Percentiles rank a stretch among this genome's conserved stretches.
These are phyloP conservation scores for Cyaniris semiargus DNA, from an alignment of 2,888 invertebrate species.

Conservation along the genomic window DNA sequence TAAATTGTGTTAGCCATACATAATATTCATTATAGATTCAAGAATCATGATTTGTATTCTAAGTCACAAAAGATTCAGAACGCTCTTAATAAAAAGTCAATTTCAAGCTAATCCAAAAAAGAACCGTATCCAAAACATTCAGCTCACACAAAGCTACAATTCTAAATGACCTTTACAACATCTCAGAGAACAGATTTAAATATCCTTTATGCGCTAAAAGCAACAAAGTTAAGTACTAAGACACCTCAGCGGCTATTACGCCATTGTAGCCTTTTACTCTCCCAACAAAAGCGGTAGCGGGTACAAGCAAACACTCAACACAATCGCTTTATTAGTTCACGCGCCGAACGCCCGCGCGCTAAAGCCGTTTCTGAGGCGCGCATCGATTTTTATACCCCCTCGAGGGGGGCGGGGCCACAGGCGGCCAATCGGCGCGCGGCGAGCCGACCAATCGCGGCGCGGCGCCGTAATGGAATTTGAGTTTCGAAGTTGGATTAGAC, in stretches of 20 bases:
- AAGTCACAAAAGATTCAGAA: too few relatives aligned
- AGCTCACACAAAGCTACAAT: background rate
- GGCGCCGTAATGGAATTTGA: conserved; percentile 77
- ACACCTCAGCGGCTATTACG: conserved; percentile 42
- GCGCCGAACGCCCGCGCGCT: conserved; percentile 66
- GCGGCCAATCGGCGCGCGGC: conserved; percentile 72
- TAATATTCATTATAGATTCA: too few relatives aligned
- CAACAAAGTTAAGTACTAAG: conserved; percentile 37
- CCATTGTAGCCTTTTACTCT: conserved; percentile 6
- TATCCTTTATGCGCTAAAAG: conserved; percentile 22
- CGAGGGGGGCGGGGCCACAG: conserved; percentile 70
- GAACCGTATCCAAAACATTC: background rate
- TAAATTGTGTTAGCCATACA: too few relatives aligned
- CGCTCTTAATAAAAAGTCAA: background rate
- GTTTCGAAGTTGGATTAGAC: conserved; percentile 70
- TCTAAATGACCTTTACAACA: background rate
- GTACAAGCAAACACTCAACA: conserved; percentile 78
- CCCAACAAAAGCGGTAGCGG: conserved; percentile 71
- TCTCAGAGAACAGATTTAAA: conserved; percentile 4
- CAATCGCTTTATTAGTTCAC: conserved; percentile 76
- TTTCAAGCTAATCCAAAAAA: background rate
- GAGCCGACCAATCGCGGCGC: conserved; percentile 71
- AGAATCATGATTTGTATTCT: too few relatives aligned
- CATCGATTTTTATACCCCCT: conserved; percentile 79
- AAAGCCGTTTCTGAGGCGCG: conserved; percentile 59